A percentile compares a stretch with the other conserved stretches of the same genome.
Conservation (phyloP, 2,797 vertebrate species). For the Cirrhinus molitorella region DNA sequence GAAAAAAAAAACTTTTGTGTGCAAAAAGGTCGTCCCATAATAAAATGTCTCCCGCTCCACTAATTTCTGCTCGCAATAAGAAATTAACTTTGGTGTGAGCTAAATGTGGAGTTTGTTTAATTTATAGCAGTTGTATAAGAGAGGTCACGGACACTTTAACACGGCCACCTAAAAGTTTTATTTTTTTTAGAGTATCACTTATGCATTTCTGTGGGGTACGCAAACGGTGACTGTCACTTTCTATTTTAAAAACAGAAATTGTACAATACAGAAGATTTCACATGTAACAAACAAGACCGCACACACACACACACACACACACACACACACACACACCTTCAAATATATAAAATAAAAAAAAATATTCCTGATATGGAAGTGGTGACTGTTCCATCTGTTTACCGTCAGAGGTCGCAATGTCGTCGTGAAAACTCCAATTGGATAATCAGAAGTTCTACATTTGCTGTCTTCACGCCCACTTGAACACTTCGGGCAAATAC, state of each 20-base stretch:
- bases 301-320: too few species aligned
- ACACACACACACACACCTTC: too few species aligned
- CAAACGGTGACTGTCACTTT: too few species aligned
- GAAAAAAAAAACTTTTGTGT: background rate
- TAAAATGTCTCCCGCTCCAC: background rate
- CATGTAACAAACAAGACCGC: too few species aligned
- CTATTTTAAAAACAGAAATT: too few species aligned
- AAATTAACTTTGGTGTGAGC: background rate
- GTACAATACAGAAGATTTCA: too few species aligned
- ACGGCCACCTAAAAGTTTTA: background rate
- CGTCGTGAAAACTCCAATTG: background rate
- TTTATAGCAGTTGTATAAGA: too few species aligned
- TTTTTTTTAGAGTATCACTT: background rate
- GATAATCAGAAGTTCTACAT: background rate
- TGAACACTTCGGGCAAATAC: background rate
- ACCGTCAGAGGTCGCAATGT: background rate
- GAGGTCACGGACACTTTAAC: background rate
- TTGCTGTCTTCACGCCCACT: background rate
- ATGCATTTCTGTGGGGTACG: too few species aligned
- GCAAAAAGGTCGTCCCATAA: background rate
- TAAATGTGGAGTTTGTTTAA: background rate
- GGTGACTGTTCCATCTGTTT: background rate
- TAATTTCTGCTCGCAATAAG: background rate
- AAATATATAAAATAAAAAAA: too few species aligned
- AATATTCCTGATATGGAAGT: too few species aligned